Conservation (phyloP, 2,797 vertebrate species). For the Melanotaenia pygmaea region DNA sequence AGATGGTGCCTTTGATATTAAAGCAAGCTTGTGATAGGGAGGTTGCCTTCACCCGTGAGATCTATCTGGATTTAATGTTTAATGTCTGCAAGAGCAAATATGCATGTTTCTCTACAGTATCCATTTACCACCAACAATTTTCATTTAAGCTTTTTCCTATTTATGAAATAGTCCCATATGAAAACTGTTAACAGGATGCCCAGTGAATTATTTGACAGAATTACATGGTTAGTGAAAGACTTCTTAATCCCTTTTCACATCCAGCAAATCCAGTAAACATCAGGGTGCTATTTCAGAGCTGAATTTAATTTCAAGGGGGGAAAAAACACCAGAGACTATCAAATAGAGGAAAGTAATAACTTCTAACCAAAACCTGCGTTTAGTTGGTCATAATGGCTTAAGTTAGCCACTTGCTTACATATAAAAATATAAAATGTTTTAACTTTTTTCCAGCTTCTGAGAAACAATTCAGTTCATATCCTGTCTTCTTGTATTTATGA, state of each 20-base stretch:
- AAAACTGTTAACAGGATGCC: neutral
- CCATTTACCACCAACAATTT: neutral
- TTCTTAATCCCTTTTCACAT: slow-evolving; percentile 11
- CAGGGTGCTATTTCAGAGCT: slow-evolving; percentile 7
- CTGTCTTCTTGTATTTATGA: slow-evolving; percentile 3
- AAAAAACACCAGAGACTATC: neutral
- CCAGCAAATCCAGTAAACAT: slow-evolving; percentile 13
- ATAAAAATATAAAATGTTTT: neutral
- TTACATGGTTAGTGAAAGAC: neutral
- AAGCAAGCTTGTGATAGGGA: neutral
- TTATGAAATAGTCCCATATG: neutral
- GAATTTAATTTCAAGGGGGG: neutral
- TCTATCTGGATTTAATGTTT: neutral
- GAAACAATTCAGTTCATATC: neutral
- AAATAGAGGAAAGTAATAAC: neutral
- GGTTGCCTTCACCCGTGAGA: neutral
- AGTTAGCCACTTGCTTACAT: neutral
- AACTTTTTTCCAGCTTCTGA: neutral
- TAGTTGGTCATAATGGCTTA: neutral
- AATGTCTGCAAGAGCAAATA: neutral
- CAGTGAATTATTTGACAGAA: neutral
- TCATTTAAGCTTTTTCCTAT: neutral
- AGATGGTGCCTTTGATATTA: neutral
- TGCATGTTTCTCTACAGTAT: neutral
- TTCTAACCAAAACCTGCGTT: neutral